These are phyloP conservation scores for Pemphigus obesinymphae DNA, from an alignment of 1,140 invertebrate genomes.

Conservation along the genomic window DNA sequence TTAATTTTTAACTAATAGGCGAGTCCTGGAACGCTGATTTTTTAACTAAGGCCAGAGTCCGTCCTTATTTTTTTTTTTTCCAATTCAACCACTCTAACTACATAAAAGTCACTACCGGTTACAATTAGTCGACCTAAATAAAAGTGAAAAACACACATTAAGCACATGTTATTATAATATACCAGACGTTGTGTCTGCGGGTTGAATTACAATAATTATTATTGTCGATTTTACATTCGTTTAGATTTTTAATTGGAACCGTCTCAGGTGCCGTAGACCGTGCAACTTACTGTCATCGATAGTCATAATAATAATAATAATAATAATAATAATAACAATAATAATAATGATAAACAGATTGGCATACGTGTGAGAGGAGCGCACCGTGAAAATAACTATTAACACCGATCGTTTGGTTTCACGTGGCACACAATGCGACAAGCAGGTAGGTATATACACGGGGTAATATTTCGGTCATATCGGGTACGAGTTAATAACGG, in stretches of 20 bases:
- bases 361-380: background rate
- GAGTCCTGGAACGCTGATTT: too few species aligned
- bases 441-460: background rate
- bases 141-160: background rate
- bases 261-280: too few species aligned
- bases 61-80: too few species aligned
- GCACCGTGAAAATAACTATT: constrained; percentile 20
- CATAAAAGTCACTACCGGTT: too few species aligned
- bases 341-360: background rate
- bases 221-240: background rate
- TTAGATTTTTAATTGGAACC: background rate
- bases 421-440: background rate
- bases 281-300: background rate
- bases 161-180: background rate
- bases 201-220: background rate
- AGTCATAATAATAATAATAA: background rate
- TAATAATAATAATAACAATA: background rate
- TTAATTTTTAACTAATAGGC: too few species aligned
- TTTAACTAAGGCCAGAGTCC: too few species aligned
- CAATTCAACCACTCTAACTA: too few species aligned
- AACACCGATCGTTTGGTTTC: background rate
- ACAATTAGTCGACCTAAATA: background rate
- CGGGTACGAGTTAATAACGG: background rate
- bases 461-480: background rate
- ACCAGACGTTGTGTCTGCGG: background rate